A percentile compares a stretch with the other conserved stretches of the same genome.
Conservation (phyloP, 23 tunicate species). For the Styela clava region DNA sequence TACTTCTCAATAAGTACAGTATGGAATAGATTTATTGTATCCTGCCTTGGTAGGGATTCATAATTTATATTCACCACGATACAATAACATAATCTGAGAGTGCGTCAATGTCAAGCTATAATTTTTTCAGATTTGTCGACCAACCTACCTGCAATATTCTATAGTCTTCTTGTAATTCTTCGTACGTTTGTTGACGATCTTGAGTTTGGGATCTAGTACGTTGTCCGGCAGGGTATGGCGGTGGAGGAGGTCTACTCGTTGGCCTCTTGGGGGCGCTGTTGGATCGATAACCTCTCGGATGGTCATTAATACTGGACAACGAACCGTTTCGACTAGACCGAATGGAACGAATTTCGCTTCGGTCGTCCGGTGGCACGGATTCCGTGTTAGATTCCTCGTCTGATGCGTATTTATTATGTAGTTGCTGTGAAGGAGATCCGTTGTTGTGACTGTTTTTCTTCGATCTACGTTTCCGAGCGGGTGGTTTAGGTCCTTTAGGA, state of each 20-base stretch:
- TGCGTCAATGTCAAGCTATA: no score
- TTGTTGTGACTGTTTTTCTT: background rate
- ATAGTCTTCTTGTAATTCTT: conserved; percentile 61
- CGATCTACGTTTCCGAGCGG: conserved; percentile 3
- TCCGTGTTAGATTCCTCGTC: conserved; percentile 89
- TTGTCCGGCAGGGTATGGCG: conserved; percentile 3
- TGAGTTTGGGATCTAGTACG: conserved; percentile 22
- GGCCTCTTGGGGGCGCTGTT: background rate
- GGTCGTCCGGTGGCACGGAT: conserved; percentile 64
- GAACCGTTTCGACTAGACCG: conserved; percentile 49
- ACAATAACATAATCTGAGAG: no score
- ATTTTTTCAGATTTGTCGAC: no score
- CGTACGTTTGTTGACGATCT: conserved; percentile 42
- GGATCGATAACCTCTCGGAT: background rate
- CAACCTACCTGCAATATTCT: conserved; percentile 46
- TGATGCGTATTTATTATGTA: conserved; percentile 17
- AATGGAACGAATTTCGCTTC: conserved; percentile 40
- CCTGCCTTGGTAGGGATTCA: no score
- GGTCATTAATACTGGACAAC: conserved; percentile 8
- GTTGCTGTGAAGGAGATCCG: background rate
- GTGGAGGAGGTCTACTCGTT: conserved; percentile 21
- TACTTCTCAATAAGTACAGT: no score
- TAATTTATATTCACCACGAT: no score
- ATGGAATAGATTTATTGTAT: no score
- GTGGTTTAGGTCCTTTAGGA: conserved; percentile 1